phyloP scores from a whole-genome alignment of 30 jellyfish, hydroid and myxozoan species.

The Aurelia sp. region DNA sequence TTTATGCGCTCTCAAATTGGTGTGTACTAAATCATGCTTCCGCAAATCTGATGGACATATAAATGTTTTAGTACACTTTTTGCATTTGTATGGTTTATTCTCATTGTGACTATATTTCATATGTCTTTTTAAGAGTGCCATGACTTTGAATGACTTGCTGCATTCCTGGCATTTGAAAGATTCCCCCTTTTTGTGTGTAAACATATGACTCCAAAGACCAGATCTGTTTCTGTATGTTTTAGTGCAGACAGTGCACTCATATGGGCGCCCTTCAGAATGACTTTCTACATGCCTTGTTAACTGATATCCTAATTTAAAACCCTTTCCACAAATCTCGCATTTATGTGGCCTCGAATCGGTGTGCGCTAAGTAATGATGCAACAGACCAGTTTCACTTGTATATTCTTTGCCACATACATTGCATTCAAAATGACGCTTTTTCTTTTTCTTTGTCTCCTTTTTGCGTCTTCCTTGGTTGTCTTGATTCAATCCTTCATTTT shows the following conservation, averaged over 20 bases:
- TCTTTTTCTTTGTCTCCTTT: no score
- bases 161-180: background rate
- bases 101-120: background rate
- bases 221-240: background rate
- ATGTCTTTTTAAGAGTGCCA: background rate
- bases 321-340: conserved; percentile 6
- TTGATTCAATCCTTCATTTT: no score
- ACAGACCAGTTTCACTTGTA: background rate
- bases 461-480: no score
- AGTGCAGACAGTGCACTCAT: background rate
- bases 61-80: background rate
- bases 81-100: background rate
- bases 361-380: background rate
- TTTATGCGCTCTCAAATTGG: background rate
- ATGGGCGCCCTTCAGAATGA: background rate
- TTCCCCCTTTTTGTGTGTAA: background rate
- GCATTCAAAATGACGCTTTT: background rate
- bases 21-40: background rate
- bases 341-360: conserved; percentile 13
- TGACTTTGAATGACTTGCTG: background rate
- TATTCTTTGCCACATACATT: background rate
- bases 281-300: background rate
- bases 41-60: background rate
- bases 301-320: background rate
- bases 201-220: background rate